Conservation (phyloP, 1,140 invertebrate species). For the Hypsibius dujardini region DNA sequence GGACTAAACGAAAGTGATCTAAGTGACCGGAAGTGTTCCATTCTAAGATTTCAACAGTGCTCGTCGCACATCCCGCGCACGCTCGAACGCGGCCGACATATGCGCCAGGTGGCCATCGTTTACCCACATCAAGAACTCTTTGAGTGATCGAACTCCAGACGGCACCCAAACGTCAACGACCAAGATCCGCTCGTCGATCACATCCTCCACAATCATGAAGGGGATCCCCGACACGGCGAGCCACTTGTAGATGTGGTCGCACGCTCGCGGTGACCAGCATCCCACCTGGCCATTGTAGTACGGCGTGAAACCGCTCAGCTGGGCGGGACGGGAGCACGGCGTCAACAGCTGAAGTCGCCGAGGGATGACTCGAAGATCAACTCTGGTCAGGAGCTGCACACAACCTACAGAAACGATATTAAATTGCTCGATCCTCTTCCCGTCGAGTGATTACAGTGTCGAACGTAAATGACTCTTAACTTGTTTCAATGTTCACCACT, state of each 20-base stretch:
- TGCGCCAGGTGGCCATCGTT: neutral
- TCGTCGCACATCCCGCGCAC: too few relatives aligned
- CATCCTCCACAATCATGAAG: neutral
- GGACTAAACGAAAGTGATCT: too few relatives aligned
- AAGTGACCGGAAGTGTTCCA: too few relatives aligned
- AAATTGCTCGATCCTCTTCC: too few relatives aligned
- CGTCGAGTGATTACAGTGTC: too few relatives aligned
- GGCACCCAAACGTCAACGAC: neutral
- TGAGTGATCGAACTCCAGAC: neutral
- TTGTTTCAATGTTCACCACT: too few relatives aligned
- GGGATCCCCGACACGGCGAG: neutral
- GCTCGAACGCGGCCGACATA: neutral
- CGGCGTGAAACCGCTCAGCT: slow-evolving; percentile 3
- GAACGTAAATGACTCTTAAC: too few relatives aligned
- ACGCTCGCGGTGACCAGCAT: neutral
- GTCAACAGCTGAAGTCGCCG: neutral
- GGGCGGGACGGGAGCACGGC: neutral
- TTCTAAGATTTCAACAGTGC: too few relatives aligned
- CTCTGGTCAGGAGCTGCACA: too few relatives aligned
- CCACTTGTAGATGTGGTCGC: neutral
- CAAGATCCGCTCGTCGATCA: neutral
- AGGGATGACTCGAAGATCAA: neutral
- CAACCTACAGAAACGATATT: too few relatives aligned
- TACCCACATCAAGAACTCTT: neutral
- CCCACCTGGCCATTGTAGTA: neutral